Percentiles rank a stretch among this genome's conserved stretches.
These are phyloP conservation scores for Rhynchomys soricoides DNA, from an alignment of 2,113 vertebrate genomes.

Conservation along the genomic window DNA sequence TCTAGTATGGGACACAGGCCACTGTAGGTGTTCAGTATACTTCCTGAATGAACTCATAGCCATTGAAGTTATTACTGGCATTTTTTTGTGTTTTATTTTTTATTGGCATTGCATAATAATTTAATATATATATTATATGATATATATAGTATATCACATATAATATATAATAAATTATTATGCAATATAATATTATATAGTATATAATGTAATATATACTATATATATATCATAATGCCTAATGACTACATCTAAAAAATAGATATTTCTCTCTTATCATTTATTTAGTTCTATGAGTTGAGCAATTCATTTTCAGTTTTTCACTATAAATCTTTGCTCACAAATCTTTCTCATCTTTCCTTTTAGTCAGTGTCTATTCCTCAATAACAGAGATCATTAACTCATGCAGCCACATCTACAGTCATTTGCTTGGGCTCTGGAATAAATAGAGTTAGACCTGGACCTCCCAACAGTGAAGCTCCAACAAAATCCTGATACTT, in stretches of 20 bases:
- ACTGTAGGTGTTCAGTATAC: background rate
- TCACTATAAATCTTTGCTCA: slow-evolving; percentile 32
- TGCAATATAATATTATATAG: too few relatives aligned
- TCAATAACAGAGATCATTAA: background rate
- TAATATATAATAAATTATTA: too few relatives aligned
- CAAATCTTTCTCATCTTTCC: background rate
- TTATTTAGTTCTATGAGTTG: background rate
- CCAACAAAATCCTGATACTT: background rate
- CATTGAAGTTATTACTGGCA: background rate
- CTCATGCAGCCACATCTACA: background rate
- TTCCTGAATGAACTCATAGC: background rate
- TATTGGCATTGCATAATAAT: background rate
- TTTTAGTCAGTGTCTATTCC: background rate
- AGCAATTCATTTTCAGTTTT: background rate
- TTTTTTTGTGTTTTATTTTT: slow-evolving; percentile 17
- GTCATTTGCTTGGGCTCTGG: background rate
- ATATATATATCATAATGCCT: background rate
- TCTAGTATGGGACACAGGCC: background rate
- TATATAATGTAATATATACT: background rate
- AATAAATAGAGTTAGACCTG: background rate
- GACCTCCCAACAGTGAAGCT: background rate
- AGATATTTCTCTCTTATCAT: background rate
- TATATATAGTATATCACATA: too few relatives aligned
- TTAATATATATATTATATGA: background rate
- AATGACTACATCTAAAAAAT: background rate